Evolutionary conservation across 2,113 vertebrate species (phyloP), one percentile per base, ranked within the genome.

Genomic region (Paralichthys olivaceus): DNA sequence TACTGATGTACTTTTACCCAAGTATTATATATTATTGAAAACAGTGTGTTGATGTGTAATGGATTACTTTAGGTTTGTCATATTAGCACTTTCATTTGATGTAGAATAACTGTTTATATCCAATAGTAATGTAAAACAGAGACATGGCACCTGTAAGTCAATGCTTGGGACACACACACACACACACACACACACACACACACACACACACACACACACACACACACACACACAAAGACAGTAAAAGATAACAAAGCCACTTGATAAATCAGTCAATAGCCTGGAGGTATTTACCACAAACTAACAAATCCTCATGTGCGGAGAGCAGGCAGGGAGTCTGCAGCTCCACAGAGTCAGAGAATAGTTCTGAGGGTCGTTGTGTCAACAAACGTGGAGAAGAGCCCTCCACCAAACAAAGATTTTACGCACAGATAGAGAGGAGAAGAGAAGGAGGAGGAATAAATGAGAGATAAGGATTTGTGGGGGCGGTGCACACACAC

Each of bases 361-460:
- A 71, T 67, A 51, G 77, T 65, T 22, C 19, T 6, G 37, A 2
- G 59, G 29, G 25, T 71, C 77, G 68, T 69, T 90, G 69, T 75
- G 87, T 89, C 84, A 92, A 92, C 90, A 92, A 5, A 56, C 60
- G 47, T 7, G 22, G 14, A 77, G 77, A 77, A 80, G 75, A 89
- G 82, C 85, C 29, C 80, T 84, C 80, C 37, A 88, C 69, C 77
- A 90, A 93, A 88, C 85, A 89, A 63, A 89, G 89, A 89, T 84
- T 70, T 59, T 9, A 69, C 76, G 63, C 2, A 2, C 26, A 84
- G 84, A 88, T 87, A 80, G 34, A 19, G 43, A 61, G 55, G 75
- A 72, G 58, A 34, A 34, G 54, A 77, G 20, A 68, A 67, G 65
- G 69, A 59, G 75, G 40, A 49, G 32, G 55, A 53, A 70, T 64